phyloP scores from a whole-genome alignment of 2,888 invertebrate species.

The Hydrotaea cyrtoneurina region DNA sequence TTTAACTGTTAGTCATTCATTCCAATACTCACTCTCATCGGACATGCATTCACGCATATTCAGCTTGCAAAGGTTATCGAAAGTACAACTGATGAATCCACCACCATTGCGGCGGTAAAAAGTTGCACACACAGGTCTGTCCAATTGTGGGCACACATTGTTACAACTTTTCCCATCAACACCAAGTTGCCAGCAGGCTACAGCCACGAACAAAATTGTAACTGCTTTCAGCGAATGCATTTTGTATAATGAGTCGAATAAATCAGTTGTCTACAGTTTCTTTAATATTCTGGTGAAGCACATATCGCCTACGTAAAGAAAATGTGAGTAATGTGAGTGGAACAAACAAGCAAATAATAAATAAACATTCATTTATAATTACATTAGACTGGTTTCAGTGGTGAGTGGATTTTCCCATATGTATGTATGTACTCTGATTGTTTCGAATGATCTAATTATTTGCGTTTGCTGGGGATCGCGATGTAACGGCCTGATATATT shows the following conservation, averaged over 20 bases:
- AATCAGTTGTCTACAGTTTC: background rate
- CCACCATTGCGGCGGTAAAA: background rate
- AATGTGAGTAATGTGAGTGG: background rate
- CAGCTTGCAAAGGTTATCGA: background rate
- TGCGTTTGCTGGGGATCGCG: no score
- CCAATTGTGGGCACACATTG: background rate
- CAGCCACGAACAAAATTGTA: background rate
- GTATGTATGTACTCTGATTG: no score
- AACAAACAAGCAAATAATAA: background rate
- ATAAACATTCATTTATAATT: no score
- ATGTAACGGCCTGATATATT: no score
- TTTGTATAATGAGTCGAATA: background rate
- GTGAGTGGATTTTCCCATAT: no score
- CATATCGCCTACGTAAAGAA: background rate
- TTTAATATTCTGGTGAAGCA: background rate
- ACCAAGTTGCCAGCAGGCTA: background rate
- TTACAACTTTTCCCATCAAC: background rate
- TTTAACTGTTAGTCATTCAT: no score
- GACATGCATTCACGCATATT: background rate
- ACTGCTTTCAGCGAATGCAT: background rate
- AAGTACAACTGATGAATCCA: conserved; percentile 11
- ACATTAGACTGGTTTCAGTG: no score
- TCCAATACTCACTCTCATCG: background rate
- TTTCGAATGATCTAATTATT: no score
- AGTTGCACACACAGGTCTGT: conserved; percentile 6